Conservation (phyloP, 64 coral and sea anemone genomes). For the Platygyra sinensis region DNA sequence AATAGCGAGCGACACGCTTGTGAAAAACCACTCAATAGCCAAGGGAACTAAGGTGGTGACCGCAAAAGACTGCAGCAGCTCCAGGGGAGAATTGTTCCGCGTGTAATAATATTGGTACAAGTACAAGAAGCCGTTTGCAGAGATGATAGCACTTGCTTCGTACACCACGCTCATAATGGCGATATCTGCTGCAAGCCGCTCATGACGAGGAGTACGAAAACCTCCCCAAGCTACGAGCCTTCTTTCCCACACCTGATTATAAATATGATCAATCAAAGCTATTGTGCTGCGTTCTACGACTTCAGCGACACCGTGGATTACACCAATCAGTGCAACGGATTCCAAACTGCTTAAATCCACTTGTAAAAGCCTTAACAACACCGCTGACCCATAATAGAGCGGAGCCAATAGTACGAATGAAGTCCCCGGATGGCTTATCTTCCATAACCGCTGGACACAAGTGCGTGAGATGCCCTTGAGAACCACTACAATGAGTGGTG, state of each 20-base stretch:
- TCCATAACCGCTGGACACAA: constrained; percentile 23
- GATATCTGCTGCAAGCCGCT: constrained; percentile 12
- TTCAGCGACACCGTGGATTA: constrained; percentile 25
- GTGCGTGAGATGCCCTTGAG: neutral
- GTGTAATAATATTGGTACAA: constrained; percentile 31
- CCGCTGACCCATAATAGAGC: constrained; percentile 15
- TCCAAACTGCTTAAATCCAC: constrained; percentile 3
- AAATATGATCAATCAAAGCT: constrained; percentile 5
- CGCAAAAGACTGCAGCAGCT: neutral
- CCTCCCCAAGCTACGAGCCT: constrained; percentile 6
- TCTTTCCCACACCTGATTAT: neutral
- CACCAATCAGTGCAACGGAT: constrained; percentile 13
- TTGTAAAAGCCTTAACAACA: constrained; percentile 21
- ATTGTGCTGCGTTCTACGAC: neutral
- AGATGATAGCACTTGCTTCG: constrained; percentile 8
- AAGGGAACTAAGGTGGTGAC: constrained; percentile 6
- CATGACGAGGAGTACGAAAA: constrained; percentile 16
- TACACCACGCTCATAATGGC: constrained; percentile 15
- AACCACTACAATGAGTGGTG: neutral
- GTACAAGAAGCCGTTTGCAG: constrained; percentile 3
- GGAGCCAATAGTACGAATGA: constrained; percentile 14
- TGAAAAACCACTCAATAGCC: constrained; percentile 15
- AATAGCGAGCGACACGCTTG: neutral
- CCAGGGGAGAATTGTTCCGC: neutral
- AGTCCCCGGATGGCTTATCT: constrained; percentile 27